These are phyloP conservation scores for Phengaris arion DNA, from an alignment of 2,888 invertebrate species.

Conservation along the genomic window DNA sequence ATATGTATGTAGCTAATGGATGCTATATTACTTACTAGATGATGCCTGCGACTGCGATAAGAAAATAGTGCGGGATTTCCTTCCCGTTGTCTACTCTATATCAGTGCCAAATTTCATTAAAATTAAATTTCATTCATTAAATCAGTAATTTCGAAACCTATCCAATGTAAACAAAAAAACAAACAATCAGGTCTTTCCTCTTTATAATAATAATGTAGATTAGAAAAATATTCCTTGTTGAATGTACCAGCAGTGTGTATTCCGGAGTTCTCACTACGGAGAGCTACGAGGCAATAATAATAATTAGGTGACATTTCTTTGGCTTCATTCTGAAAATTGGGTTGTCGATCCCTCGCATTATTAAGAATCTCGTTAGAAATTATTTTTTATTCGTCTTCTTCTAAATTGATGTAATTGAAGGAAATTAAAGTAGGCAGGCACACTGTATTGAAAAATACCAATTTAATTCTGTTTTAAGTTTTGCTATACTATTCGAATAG, in stretches of 20 bases:
- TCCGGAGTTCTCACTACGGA: constrained; percentile 50
- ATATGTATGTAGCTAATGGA: too few species aligned
- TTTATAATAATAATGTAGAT: not conserved
- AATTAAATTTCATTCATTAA: too few species aligned
- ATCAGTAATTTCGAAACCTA: too few species aligned
- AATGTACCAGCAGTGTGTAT: constrained; percentile 43
- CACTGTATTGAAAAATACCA: not conserved
- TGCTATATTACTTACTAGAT: too few species aligned
- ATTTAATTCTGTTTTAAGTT: too few species aligned
- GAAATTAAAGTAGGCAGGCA: not conserved
- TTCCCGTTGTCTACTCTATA: too few species aligned
- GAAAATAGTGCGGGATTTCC: too few species aligned
- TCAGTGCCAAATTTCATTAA: too few species aligned
- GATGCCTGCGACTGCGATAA: too few species aligned
- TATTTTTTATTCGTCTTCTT: not conserved
- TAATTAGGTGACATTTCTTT: constrained; percentile 45
- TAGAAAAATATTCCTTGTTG: too few species aligned
- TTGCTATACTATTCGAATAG: too few species aligned
- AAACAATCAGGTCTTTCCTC: not conserved
- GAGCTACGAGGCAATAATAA: constrained; percentile 59
- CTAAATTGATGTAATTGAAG: not conserved
- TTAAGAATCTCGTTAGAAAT: constrained; percentile 17
- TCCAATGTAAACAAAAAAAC: too few species aligned
- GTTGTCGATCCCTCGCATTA: constrained; percentile 36
- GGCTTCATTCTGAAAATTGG: constrained; percentile 48